Evolutionary conservation across 2,113 vertebrate genomes (phyloP).

Genomic region (Polyodon spathula): DNA sequence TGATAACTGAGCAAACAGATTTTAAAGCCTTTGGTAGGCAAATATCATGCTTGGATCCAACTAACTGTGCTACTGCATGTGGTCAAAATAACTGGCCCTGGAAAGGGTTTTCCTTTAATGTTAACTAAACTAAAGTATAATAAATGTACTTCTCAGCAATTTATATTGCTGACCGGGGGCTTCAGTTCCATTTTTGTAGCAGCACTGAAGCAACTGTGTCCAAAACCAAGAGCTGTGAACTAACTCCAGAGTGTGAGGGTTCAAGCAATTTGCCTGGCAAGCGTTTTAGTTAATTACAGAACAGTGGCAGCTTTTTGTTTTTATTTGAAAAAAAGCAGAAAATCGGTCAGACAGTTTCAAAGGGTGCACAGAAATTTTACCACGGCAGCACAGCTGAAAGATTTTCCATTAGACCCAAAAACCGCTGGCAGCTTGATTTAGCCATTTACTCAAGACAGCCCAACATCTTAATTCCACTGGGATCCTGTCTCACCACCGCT

Average conservation of each 20-base stretch:
- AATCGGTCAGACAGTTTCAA: conserved; percentile 40
- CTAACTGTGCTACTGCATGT: too few species aligned
- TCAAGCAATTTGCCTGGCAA: background rate
- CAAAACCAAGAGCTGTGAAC: conserved; percentile 10
- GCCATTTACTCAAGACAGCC: too few species aligned
- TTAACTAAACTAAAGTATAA: too few species aligned
- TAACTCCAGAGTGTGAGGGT: background rate
- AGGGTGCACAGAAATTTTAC: conserved; percentile 9
- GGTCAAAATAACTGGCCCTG: too few species aligned
- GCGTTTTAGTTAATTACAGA: background rate
- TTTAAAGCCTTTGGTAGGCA: too few species aligned
- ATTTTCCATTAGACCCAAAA: background rate
- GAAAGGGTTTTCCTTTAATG: too few species aligned
- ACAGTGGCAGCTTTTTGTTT: conserved; percentile 13
- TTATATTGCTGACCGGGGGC: too few species aligned
- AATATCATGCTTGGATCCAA: too few species aligned
- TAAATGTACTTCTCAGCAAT: too few species aligned
- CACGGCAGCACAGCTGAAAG: background rate
- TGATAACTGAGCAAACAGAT: too few species aligned
- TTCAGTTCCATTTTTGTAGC: background rate
- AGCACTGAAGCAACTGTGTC: conserved; percentile 14
- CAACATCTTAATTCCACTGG: too few species aligned
- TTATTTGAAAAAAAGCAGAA: conserved; percentile 31
- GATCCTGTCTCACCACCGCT: too few species aligned
- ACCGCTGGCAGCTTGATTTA: background rate